Evolutionary conservation across 2,888 invertebrate genomes (phyloP), one percentile per base, ranked within the genome.

Genomic region (Achlya flavicornis): DNA sequence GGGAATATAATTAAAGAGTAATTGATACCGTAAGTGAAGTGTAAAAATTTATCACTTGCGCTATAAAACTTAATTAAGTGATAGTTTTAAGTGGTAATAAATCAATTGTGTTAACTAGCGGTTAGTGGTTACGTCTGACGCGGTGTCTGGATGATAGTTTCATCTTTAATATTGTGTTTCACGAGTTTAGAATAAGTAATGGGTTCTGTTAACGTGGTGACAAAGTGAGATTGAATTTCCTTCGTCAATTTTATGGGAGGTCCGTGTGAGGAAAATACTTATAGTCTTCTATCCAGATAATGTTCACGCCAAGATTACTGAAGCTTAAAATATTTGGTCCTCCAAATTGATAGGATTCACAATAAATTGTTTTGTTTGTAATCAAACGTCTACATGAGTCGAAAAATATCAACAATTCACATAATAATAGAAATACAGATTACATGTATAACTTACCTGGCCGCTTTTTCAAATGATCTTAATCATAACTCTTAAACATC

Each of bases 41-140:
- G 65, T 75, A 74, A 77, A 78, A 79, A 76, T 78, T 79, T 82
- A 79, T 81, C 76, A 72, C 67, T 75, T 71, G 57, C 41, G 68
- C 74, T 78, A 81, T 88, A 86, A 88, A 87, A 80, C 76, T 83
- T 79, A 86, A 87, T 86, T 85, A 84, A 80, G 79, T 76, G 81
- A 83, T 83, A 79, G 79, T 76, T 76, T 75, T 75, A 74, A 66
- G 70, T 63, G 63, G 76, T 68, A 73, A 75, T 87, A 87, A 86
- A 87, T 87, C 84, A 87, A 86, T 85, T 84, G 82, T 72, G 75
- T 74, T 78, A 79, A 77, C 75, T 76, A 70, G 71, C 70, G 72
- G 75, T 71, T 76, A 76, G 53, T 53, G 53, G 53, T 60, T 43
- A 16, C 19, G 6, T 33, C 33, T 60, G 60, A 43, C 60, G 26